Evolutionary conservation across 2,888 invertebrate genomes (phyloP), one percentile per base, ranked within the genome.

Genomic region (Dasysyrphus albostriatus): DNA sequence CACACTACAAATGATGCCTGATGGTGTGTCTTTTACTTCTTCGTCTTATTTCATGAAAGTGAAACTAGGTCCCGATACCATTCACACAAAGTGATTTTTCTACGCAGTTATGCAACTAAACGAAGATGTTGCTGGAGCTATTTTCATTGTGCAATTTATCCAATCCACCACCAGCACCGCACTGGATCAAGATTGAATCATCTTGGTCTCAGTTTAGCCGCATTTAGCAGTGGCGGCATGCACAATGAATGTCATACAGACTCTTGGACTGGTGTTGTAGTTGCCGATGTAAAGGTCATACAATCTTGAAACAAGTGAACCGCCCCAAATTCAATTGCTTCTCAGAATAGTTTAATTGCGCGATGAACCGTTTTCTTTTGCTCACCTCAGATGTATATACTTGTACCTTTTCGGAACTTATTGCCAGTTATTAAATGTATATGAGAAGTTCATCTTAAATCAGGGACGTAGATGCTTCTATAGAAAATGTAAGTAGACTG

Each of bases 241-340:
- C 51, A 34, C 3, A 39, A 69, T 77, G 77, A 87, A 87, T 87
- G 87, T 87, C 83, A 87, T 78, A 74, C 63, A 58, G 83, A 70
- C 83, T 87, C 42, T 73, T 44, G 87, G 82, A 70, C 83, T 77
- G 10, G n/a, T 44, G 5, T 3, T 6, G 2, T 32, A 24, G 24
- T 49, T 58, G 58, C 54, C 51, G 83, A 19, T 83, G 72, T 61
- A 87, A 87, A 87, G 87, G 87, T 87, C 83, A 69, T 51, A 78
- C 84, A 79, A 73, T 78, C 51, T 39, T 61, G 44, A 74, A 74
- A 75, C 75, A 79, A 79, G 79, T 87, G 87, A 79, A 87, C 78
- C 87, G 87, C 87, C 87, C 87, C 87, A 87, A 78, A 83, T 72
- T 44, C 77, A 77, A 87, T 79, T 87, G 72, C 75, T 74, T 74